phyloP scores from a whole-genome alignment of 2,113 vertebrate species.

The Corythornis vintsioides region DNA sequence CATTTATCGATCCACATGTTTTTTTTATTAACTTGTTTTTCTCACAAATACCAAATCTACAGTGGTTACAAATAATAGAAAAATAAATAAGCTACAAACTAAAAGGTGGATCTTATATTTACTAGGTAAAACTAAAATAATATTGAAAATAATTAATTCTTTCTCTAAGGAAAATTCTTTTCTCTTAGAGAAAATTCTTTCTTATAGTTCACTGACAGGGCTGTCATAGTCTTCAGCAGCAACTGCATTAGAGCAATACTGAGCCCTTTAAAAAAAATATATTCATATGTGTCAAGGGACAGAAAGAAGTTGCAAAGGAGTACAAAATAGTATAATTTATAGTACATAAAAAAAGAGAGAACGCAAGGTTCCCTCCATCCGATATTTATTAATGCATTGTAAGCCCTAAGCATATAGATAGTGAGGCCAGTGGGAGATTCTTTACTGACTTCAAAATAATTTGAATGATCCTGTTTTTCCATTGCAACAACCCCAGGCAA shows the following conservation, averaged over 20 bases:
- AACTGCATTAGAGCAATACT: not conserved
- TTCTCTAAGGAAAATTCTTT: too few species aligned
- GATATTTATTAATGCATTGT: not conserved
- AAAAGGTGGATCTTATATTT: not conserved
- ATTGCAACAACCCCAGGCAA: too few species aligned
- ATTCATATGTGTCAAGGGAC: not conserved
- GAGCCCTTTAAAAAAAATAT: not conserved
- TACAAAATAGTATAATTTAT: not conserved
- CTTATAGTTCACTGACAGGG: not conserved
- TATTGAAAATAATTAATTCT: not conserved
- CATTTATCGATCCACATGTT: not conserved
- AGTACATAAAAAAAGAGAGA: not conserved
- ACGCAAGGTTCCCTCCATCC: not conserved
- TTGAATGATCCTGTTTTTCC: not conserved
- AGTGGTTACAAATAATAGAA: not conserved
- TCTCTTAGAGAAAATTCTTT: too few species aligned
- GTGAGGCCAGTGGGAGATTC: not conserved
- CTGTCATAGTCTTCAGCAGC: not conserved
- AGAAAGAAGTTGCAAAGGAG: not conserved
- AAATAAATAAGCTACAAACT: not conserved
- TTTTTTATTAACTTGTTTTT: not conserved
- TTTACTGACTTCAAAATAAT: not conserved
- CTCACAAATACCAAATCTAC: not conserved
- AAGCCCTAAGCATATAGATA: not conserved
- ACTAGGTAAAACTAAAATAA: not conserved